A percentile compares a stretch with the other conserved stretches of the same genome.
phyloP scores from a whole-genome alignment of 2,888 invertebrate genomes.

The Stenodema calcarata region DNA sequence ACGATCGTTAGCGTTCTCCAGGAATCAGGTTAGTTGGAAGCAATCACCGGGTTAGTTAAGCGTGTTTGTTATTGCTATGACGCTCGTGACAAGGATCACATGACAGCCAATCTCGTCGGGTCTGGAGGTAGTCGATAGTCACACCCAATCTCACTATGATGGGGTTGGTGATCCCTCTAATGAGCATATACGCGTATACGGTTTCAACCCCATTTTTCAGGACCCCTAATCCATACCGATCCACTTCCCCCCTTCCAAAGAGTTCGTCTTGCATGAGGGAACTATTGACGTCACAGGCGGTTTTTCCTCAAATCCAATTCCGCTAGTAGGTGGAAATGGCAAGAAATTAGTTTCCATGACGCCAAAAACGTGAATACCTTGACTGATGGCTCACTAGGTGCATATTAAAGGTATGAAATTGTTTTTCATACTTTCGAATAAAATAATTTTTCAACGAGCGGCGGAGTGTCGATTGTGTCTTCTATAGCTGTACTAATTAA shows the following conservation, averaged over 20 bases:
- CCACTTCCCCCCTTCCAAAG: neutral
- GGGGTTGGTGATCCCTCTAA: neutral
- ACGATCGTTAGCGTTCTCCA: neutral
- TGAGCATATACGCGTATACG: neutral
- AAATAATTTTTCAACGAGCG: no score
- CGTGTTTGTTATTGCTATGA: neutral
- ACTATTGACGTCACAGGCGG: no score
- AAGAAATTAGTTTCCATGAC: no score
- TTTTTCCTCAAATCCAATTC: no score
- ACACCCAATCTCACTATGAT: neutral
- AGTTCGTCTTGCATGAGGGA: no score
- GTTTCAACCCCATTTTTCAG: neutral
- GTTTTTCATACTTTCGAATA: no score
- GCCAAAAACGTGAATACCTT: no score
- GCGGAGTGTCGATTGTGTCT: no score
- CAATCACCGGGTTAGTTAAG: neutral
- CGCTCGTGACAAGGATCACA: neutral
- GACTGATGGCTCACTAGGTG: no score
- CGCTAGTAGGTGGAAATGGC: no score
- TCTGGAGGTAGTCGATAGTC: neutral
- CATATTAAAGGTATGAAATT: no score
- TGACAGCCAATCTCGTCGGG: neutral
- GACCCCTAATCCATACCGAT: neutral
- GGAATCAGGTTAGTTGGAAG: neutral
- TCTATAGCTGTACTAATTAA: no score